phyloP scores from a whole-genome alignment of 2,888 invertebrate species.

The Tanaodytes sp. region DNA sequence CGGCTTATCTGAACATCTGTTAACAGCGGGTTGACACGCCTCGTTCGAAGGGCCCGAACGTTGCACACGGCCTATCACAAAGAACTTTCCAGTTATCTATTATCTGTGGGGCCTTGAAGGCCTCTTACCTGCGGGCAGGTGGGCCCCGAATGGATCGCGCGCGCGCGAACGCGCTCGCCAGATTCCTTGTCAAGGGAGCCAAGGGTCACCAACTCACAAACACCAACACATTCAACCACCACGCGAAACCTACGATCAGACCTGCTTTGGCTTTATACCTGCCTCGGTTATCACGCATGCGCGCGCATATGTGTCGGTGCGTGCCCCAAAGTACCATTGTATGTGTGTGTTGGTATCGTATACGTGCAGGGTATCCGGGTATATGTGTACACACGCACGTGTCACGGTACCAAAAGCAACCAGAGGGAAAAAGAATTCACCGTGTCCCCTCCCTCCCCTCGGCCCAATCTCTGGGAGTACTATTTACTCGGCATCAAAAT shows the following conservation, averaged over 20 bases:
- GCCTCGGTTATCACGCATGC: constrained; percentile 1
- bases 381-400: not conserved
- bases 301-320: too few relatives aligned
- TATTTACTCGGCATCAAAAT: constrained; percentile 16
- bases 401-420: too few relatives aligned
- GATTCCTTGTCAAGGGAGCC: constrained; percentile 65
- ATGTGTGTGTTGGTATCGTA: not conserved
- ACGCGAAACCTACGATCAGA: too few relatives aligned
- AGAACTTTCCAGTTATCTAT: constrained; percentile 71
- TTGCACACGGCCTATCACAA: constrained; percentile 65
- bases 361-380: not conserved
- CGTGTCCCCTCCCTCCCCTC: constrained; percentile 3
- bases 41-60: constrained; percentile 57
- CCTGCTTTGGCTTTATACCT: constrained; percentile 46
- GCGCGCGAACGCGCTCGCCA: constrained; percentile 56
- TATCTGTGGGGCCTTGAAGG: constrained; percentile 66
- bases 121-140: constrained; percentile 70
- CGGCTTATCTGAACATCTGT: constrained; percentile 72
- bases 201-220: constrained; percentile 68
- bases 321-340: too few relatives aligned
- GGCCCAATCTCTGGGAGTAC: not conserved
- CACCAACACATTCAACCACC: too few relatives aligned
- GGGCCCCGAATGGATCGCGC: constrained; percentile 64
- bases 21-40: constrained; percentile 67
- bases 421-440: constrained; percentile 16